Evolutionary conservation across 1,140 invertebrate species (phyloP).

Genomic region (Calliphora vicina): DNA sequence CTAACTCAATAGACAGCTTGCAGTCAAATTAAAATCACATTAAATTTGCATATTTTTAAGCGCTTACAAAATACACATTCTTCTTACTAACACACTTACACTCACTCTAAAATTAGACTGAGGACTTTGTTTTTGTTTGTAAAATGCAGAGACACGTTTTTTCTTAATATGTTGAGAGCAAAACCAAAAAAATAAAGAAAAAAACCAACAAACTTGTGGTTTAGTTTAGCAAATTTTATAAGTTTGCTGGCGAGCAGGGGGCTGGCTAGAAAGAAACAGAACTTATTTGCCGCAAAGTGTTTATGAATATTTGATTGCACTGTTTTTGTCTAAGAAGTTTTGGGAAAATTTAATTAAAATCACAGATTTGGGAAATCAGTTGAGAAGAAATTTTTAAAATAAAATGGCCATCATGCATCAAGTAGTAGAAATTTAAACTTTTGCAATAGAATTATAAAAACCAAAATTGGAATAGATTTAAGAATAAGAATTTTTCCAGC

Average conservation of each 20-base stretch:
- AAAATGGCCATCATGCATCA: too few species aligned
- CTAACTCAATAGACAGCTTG: conserved; percentile 35
- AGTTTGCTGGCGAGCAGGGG: not conserved
- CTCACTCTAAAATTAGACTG: not conserved
- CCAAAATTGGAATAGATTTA: too few species aligned
- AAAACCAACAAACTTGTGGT: not conserved
- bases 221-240: not conserved
- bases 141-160: not conserved
- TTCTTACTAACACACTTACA: not conserved
- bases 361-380: too few species aligned
- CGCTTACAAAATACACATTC: not conserved
- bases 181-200: not conserved
- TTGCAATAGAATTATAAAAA: too few species aligned
- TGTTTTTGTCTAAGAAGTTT: conserved; percentile 36
- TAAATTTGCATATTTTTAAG: conserved; percentile 55
- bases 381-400: too few species aligned
- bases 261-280: not conserved
- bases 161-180: not conserved
- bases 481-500: too few species aligned
- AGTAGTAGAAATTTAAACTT: too few species aligned
- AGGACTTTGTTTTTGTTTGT: not conserved
- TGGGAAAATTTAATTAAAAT: not conserved
- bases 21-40: conserved; percentile 59
- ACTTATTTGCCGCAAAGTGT: conserved; percentile 8
- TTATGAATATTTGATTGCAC: conserved; percentile 41